phyloP scores from a whole-genome alignment of 2,888 invertebrate species.

The Mactromeris polynyma region DNA sequence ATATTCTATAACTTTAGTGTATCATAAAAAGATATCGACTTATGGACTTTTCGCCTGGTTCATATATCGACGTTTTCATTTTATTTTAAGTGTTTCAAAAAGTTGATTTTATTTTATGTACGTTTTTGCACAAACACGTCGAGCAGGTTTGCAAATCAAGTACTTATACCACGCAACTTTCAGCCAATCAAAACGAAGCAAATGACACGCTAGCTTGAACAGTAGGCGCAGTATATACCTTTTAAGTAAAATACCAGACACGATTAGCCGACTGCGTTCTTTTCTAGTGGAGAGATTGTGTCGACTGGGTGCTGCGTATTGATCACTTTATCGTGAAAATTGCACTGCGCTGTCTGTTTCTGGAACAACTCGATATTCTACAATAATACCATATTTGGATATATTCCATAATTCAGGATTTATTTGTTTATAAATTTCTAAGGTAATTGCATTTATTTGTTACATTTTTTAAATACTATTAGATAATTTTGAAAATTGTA shows the following conservation, averaged over 20 bases:
- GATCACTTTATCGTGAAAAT: conserved; percentile 22
- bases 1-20: too few species aligned
- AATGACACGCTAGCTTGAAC: conserved; percentile 55
- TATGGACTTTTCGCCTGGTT: neutral
- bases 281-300: neutral
- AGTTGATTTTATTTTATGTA: neutral
- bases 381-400: neutral
- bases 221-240: conserved; percentile 33
- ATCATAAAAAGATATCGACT: neutral
- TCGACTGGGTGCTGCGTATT: conserved; percentile 22
- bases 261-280: neutral
- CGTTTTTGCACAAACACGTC: conserved; percentile 44
- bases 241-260: conserved; percentile 41
- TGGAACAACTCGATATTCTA: neutral
- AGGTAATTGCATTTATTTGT: neutral
- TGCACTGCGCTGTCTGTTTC: neutral
- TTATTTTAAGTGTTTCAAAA: neutral
- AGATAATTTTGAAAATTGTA: too few species aligned
- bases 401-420: neutral
- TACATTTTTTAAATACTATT: too few species aligned
- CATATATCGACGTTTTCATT: neutral
- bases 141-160: conserved; percentile 32
- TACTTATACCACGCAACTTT: conserved; percentile 27
- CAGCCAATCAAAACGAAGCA: conserved; percentile 64
- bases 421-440: neutral